Evolutionary conservation across 37 sponge, comb jelly and placozoan species (phyloP), one percentile per base, ranked within the genome.

Genomic region (Hexactinellida sp.): DNA sequence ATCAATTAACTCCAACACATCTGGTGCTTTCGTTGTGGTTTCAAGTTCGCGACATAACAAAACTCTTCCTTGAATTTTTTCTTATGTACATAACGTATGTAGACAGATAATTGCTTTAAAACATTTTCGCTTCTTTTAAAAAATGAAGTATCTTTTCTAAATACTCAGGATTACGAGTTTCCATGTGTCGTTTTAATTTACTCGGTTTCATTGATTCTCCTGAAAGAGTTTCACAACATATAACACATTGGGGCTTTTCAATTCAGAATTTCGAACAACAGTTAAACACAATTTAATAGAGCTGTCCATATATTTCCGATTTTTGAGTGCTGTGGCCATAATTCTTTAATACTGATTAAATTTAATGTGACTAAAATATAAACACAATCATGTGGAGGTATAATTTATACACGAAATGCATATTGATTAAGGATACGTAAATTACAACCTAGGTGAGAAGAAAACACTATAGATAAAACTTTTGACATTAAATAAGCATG

Each of bases 151-250:
- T 63, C 76, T n/a, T 63, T 63, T 63, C 76, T 63, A 63, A 63
- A 63, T 63, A 63, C 76, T 63, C 76, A 63, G 76, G 76, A 63
- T 63, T 5, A 41, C 47, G 76, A 63, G 34, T 63, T 63, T 63
- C 76, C 76, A 63, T 21, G 76, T 63, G 76, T 63, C 76, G 76
- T 63, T 63, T 63, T 23, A 28, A 63, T 63, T 63, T 63, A 63
- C 76, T 63, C 76, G 76, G 76, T 63, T 63, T 63, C 34, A 63
- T 63, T 63, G 76, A 63, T 63, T 63, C 76, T 63, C 76, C 76
- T 25, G 34, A 63, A 21, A 32, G 76, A 7, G 13, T 63, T 7
- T 63, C 76, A 63, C 47, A 63, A 23, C 76, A 63, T 63, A 63
- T 63, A 32, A 63, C 25, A 63, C 76, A 41, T 41, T 41, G 47